phyloP scores from a whole-genome alignment of 2,113 vertebrate genomes.

The Patagioenas fasciata region DNA sequence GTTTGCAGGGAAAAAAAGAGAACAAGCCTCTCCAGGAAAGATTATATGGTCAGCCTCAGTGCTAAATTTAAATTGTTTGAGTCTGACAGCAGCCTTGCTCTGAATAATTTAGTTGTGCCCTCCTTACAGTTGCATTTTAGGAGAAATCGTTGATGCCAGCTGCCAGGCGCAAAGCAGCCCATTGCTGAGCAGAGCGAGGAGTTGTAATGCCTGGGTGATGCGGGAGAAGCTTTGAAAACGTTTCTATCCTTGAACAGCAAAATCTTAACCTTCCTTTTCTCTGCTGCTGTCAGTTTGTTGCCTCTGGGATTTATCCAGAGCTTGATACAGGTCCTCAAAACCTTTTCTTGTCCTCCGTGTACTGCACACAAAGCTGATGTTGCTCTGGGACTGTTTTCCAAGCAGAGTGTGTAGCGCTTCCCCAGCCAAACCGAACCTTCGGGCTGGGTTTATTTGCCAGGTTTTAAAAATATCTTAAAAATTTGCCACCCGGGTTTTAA shows the following conservation, averaged over 20 bases:
- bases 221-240: background rate
- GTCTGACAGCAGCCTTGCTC: background rate
- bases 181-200: background rate
- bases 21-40: background rate
- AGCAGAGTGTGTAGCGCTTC: fast-evolving
- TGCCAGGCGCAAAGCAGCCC: background rate
- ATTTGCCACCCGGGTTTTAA: background rate
- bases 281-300: background rate
- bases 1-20: background rate
- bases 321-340: background rate
- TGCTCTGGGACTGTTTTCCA: background rate
- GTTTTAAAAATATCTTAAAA: background rate
- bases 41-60: background rate
- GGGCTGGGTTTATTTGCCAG: background rate
- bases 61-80: background rate
- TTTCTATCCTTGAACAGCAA: background rate
- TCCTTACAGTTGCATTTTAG: background rate
- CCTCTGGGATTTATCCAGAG: background rate
- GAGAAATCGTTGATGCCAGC: background rate
- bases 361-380: fast-evolving
- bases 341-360: background rate
- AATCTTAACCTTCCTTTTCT: background rate
- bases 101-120: background rate
- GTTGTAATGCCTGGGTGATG: background rate
- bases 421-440: background rate